Evolutionary conservation across 2,797 vertebrate species (phyloP).

Genomic region (Austrolebias charrua): DNA sequence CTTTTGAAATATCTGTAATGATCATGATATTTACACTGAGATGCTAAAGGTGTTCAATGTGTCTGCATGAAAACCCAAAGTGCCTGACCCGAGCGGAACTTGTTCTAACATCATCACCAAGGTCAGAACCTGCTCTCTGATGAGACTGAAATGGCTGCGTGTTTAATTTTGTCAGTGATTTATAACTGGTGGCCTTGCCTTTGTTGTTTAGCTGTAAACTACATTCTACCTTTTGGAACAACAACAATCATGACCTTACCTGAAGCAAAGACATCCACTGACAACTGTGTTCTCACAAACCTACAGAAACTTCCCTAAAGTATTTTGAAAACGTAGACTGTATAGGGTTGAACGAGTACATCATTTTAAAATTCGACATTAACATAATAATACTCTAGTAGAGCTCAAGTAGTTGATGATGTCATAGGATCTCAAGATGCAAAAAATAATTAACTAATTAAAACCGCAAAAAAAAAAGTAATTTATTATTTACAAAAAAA

Average conservation of each 20-base stretch:
- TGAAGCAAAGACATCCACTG: background rate
- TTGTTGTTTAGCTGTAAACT: constrained; percentile 2
- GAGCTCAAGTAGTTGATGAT: too few relatives aligned
- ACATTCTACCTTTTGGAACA: constrained; percentile 4
- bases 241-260: background rate
- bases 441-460: too few relatives aligned
- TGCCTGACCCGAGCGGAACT: constrained; percentile 25
- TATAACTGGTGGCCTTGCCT: background rate
- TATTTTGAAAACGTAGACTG: too few relatives aligned
- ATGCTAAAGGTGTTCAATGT: constrained; percentile 21
- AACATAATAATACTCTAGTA: too few relatives aligned
- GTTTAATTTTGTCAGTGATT: constrained; percentile 6
- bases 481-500: too few relatives aligned
- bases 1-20: constrained; percentile 3
- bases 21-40: constrained; percentile 1
- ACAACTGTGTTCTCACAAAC: too few relatives aligned
- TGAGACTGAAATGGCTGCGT: constrained; percentile 1
- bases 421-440: too few relatives aligned
- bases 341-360: too few relatives aligned
- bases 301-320: too few relatives aligned
- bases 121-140: constrained; percentile 39
- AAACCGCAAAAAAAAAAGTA: too few relatives aligned
- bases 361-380: too few relatives aligned
- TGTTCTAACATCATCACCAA: constrained; percentile 38
- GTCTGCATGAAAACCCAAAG: constrained; percentile 1